Base-by-base conservation (phyloP, 2,888 invertebrate species). In the Drosophila greeni region DNA sequence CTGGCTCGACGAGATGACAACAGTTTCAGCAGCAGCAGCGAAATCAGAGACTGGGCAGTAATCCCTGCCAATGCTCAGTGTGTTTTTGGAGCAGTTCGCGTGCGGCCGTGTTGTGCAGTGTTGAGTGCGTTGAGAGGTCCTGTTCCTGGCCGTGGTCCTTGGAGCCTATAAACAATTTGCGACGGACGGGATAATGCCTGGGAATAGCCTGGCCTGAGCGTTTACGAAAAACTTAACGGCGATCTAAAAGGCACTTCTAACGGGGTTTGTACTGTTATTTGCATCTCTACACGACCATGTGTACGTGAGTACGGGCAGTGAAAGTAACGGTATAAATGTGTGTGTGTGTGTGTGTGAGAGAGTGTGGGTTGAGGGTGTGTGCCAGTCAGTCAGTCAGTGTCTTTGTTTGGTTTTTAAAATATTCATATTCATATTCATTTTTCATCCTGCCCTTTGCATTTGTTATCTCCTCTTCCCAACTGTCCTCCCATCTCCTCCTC, bases 31-130 rank as follows among this genome's bases (percentile, higher is more conserved):
- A 37, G 37, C 37, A 48, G 57, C 45, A 66, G 48, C 64, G 69
- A 53, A 20, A 43, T 65, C 55, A 33, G 45, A 40, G 43, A 52
- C 57, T 39, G 48, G 58, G 54, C 51, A 55, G 68, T 62, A 66
- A 58, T 61, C 60, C 51, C 33, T 59, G 54, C 62, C 64, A 54
- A 47, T 57, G 60, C 73, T 83, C 65, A 83, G 81, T 83, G 58
- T 58, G 71, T 60, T 66, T 60, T 70, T 68, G 61, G 61, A 62
- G 73, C 73, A 80, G 78, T 70, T 77, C 62, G 84, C 75, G 84
- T 73, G 62, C 61, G 84, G 78, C 78, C 49, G 82, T 68, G 79
- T 42, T 47, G 43, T 58, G 43, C 36, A 16, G 61, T 62, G 51
- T 33, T 26, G 42, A 42, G 45, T 47, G 29, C 29, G 45, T 31